phyloP scores from a whole-genome alignment of 2,888 invertebrate genomes.

The Branchellion lobata region DNA sequence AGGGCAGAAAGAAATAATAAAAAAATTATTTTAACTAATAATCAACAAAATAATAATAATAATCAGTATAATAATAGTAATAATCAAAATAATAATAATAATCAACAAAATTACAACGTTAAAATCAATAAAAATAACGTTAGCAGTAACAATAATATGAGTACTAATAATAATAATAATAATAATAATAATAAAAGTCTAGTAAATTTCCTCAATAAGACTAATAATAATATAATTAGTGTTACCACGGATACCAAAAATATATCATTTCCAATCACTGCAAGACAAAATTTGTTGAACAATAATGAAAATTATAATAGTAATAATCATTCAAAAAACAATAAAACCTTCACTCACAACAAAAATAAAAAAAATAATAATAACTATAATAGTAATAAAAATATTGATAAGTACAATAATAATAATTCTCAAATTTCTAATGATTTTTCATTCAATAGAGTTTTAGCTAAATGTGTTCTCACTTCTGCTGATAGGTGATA shows the following conservation, averaged over 20 bases:
- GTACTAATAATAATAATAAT: background rate
- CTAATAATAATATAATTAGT: background rate
- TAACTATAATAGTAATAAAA: too few species aligned
- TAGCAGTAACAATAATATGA: background rate
- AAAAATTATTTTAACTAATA: background rate
- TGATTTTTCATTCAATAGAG: constrained; percentile 12
- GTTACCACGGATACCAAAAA: background rate
- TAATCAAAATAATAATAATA: background rate
- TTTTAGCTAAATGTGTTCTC: constrained; percentile 17
- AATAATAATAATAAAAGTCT: background rate
- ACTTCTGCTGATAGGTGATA: constrained; percentile 14
- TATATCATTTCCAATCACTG: too few species aligned
- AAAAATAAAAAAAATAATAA: background rate
- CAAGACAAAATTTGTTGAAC: too few species aligned
- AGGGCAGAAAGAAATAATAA: constrained; percentile 49
- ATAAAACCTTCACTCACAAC: background rate
- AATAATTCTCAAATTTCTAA: too few species aligned
- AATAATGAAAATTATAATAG: too few species aligned
- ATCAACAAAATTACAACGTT: background rate
- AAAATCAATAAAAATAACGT: background rate
- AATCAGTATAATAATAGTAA: background rate
- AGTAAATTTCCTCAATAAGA: background rate
- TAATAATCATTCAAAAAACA: background rate
- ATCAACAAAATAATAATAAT: background rate
- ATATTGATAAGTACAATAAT: too few species aligned